phyloP scores from a whole-genome alignment of 2,113 vertebrate genomes.

The Anguilla rostrata region DNA sequence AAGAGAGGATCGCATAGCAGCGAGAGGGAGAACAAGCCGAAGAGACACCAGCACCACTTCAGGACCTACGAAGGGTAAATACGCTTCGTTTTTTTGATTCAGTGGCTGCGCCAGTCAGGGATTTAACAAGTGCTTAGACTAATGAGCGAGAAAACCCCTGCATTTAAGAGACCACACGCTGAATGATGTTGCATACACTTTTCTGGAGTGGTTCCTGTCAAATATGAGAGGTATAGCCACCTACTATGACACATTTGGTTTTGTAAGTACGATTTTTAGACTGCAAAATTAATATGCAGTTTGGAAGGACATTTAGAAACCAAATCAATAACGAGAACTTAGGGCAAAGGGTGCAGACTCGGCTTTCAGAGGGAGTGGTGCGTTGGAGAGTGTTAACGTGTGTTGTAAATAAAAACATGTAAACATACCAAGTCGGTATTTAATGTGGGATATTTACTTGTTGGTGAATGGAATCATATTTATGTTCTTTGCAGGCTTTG shows the following conservation, averaged over 20 bases:
- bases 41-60: constrained; percentile 62
- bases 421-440: background rate
- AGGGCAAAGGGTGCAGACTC: no score
- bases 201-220: no score
- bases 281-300: no score
- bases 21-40: constrained; percentile 65
- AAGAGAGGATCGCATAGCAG: constrained; percentile 69
- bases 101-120: background rate
- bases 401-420: background rate
- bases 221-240: no score
- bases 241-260: no score
- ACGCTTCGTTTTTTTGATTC: background rate
- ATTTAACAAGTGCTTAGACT: background rate
- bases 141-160: background rate
- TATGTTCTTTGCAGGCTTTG: background rate
- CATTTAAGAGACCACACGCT: background rate
- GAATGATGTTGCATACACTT: background rate
- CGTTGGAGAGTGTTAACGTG: background rate
- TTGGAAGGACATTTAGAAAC: no score
- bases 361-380: background rate
- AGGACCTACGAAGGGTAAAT: constrained; percentile 77
- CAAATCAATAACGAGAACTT: no score
- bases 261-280: no score
- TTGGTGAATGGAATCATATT: background rate
- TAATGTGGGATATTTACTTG: background rate